Base-by-base conservation (phyloP, 2,113 vertebrate genomes). In the Motacilla tschutschensis region DNA sequence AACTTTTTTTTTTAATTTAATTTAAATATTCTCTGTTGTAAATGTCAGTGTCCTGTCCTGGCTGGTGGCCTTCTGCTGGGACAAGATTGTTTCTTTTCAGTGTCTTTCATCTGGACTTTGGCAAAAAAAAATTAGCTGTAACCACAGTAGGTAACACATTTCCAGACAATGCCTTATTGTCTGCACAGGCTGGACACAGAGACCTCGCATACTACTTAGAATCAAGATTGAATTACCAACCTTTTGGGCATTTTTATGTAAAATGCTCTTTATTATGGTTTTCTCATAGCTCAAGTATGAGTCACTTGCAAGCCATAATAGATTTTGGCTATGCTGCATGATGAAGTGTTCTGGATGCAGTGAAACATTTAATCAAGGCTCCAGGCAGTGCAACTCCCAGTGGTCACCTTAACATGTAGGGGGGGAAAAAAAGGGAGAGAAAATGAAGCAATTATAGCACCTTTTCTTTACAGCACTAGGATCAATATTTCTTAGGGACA, bases 311-410 rank as follows among this genome's bases (percentile, higher is more conserved):
- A 96, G 94, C 93, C 94, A 75, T 88, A 91, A 95, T 94, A 92
- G 94, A 95, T 94, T 95, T 95, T 97, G 97, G 96, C 97, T 95
- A 41, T 66, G 79, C 81, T 91, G 47, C 67, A 9, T 94, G 95
- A 98, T 97, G 96, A 98, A 98, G 97, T 97, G 96, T 97, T 97
- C 94, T 96, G 96, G 97, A 94, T 93, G 55, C 79, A 91, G 94
- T 90, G 95, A 94, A 95, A 95, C 71, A 89, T 93, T 95, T 97
- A 94, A 96, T 96, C 96, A 96, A 95, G 91, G 72, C 94, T 96
- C 96, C 91, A 91, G 92, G 96, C 95, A 92, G 76, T 54, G 89
- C 85, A 93, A 91, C 66, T 95, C 95, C 92, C 96, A 89, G 55
- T 77, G 92, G 94, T 92, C 93, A 96, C 90, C 94, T 96, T 77